These are phyloP conservation scores for Acrocyrtus sp. DNA, from an alignment of 2,888 invertebrate genomes.

Conservation along the genomic window DNA sequence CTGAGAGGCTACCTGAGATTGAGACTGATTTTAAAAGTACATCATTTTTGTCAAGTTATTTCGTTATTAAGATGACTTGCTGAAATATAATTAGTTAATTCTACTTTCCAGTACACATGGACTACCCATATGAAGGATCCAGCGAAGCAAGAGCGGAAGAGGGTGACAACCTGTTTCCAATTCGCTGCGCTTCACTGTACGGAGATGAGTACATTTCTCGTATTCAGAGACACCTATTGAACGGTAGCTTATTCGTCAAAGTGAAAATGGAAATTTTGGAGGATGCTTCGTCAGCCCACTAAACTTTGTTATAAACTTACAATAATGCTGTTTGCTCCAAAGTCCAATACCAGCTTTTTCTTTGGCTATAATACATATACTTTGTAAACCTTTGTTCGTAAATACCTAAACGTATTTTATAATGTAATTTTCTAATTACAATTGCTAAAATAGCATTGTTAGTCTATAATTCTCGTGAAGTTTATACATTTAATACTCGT, in stretches of 20 bases:
- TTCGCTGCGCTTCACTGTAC: neutral
- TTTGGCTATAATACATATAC: neutral
- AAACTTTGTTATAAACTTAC: neutral
- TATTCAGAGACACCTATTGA: conserved; percentile 2
- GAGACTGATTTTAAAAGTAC: conserved; percentile 19
- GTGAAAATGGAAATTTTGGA: conserved; percentile 36
- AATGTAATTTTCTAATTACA: neutral
- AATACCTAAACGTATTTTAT: neutral
- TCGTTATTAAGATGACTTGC: too few relatives aligned
- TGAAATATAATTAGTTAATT: too few relatives aligned
- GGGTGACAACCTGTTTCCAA: conserved; percentile 14
- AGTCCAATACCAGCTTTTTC: neutral
- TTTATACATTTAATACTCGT: too few relatives aligned
- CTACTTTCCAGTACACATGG: too few relatives aligned
- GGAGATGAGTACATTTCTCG: neutral
- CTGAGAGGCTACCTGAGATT: neutral
- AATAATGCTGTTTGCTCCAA: neutral
- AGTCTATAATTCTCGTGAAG: too few relatives aligned
- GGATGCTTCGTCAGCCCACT: conserved; percentile 30
- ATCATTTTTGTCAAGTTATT: neutral
- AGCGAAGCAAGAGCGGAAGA: too few relatives aligned
- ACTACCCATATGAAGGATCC: too few relatives aligned
- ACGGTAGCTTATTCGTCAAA: conserved; percentile 37
- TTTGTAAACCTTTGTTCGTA: neutral
- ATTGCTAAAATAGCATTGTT: neutral